Evolutionary conservation across 2,797 vertebrate genomes (phyloP).

Genomic region (Pangasius sanitwongsei): DNA sequence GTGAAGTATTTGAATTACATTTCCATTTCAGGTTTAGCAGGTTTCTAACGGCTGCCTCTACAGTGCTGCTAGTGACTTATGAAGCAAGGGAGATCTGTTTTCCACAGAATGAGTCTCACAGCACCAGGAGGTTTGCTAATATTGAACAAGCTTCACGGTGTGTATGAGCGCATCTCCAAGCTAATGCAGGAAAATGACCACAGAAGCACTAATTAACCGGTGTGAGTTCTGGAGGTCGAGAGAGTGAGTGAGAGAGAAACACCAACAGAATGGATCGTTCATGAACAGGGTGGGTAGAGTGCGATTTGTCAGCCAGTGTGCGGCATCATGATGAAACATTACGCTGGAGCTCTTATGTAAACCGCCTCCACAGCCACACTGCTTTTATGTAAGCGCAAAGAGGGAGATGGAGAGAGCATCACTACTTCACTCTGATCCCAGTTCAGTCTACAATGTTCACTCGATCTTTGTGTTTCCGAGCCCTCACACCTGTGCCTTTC

Average conservation of each 20-base stretch:
- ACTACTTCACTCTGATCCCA: conserved; percentile 37
- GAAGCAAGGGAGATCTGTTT: conserved; percentile 25
- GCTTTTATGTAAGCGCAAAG: conserved; percentile 50
- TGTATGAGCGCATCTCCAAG: conserved; percentile 29
- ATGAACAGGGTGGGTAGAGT: conserved; percentile 39
- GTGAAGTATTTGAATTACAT: conserved; percentile 38
- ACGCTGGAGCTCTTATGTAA: conserved; percentile 57
- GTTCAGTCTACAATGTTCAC: conserved; percentile 21
- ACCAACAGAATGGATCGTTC: conserved; percentile 2
- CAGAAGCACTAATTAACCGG: conserved; percentile 27
- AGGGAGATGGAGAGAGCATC: conserved; percentile 27
- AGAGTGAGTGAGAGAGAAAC: conserved; percentile 16
- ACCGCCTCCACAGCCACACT: conserved; percentile 50
- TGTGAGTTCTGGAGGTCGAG: conserved; percentile 17
- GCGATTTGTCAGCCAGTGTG: conserved; percentile 48
- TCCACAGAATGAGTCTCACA: conserved; percentile 1
- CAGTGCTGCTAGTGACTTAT: conserved; percentile 30
- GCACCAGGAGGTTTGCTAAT: conserved; percentile 1
- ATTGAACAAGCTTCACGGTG: conserved; percentile 21
- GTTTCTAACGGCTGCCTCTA: conserved; percentile 23
- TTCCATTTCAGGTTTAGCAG: conserved; percentile 34
- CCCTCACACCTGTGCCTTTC: conserved; percentile 42
- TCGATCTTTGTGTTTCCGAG: conserved; percentile 13
- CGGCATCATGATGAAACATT: conserved; percentile 50
- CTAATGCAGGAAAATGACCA: conserved; percentile 49